Evolutionary conservation across 2,888 invertebrate genomes (phyloP), one percentile per base, ranked within the genome.

Genomic region (Lasius fuliginosus): DNA sequence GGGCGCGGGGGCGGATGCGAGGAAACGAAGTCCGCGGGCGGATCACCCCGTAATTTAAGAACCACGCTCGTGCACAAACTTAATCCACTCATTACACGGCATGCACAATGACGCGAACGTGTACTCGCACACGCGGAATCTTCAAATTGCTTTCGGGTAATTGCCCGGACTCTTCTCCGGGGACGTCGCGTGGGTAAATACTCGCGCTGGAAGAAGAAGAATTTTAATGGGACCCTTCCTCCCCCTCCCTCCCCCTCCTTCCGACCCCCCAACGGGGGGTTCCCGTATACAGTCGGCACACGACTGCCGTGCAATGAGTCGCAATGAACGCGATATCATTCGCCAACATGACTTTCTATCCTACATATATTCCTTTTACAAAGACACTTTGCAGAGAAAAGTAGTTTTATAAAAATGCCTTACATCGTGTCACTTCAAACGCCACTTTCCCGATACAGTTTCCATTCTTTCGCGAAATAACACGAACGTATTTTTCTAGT

Each of bases 41-140:
- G 90, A 89, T 90, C 90, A 83, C 77, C 60, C 77, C 60, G 89
- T 90, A 90, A 90, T 90, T 90, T 89, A 89, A 89, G 85, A 86
- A 73, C 76, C 79, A 73, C 64, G 79, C 87, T 86, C 90, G 86
- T 90, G 90, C 89, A 77, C 90, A 85, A 87, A 90, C 89, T 90
- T 90, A 90, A 89, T 90, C 89, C 90, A 79, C 75, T 84, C 81
- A 87, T 86, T 86, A 89, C 82, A 83, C 82, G 73, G 85, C 91
- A 87, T 90, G 86, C 85, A 74, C 86, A 86, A 87, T 86, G 90
- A 84, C 75, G 84, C 75, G 30, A 49, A 23, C 65, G 49, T 30
- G 36, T 33, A 42, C 53, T 49, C 68, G 53, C 60, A 49, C 81
- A 82, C 33, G 56, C 36, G 67, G 46, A 82, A 67, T 79, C 82